Evolutionary conservation across 2,113 vertebrate genomes (phyloP).

Genomic region (Calyptommatus sinebrachiatus): DNA sequence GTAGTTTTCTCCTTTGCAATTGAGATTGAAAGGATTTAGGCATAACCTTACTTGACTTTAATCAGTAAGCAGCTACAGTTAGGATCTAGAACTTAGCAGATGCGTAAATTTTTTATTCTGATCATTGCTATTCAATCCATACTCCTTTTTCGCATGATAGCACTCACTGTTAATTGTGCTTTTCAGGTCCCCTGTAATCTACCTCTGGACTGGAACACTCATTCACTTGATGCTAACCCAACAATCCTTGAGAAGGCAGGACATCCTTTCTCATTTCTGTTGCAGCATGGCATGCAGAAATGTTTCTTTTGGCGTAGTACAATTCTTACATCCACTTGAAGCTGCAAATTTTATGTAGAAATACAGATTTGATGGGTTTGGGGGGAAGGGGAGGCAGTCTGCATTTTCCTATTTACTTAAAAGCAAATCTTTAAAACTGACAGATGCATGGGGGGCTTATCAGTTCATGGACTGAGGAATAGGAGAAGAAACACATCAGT

Average conservation of each 20-base stretch:
- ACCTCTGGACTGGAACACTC: not conserved
- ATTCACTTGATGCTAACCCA: conserved; percentile 30
- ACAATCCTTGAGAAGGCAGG: conserved; percentile 51
- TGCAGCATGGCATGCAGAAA: conserved; percentile 34
- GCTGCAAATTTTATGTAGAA: not conserved
- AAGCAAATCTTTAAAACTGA: not conserved
- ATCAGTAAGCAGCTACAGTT: no score
- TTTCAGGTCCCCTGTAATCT: conserved; percentile 45
- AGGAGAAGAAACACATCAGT: not conserved
- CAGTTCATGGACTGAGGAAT: not conserved
- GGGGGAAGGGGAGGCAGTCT: conserved; percentile 8
- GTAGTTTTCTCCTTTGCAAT: not conserved
- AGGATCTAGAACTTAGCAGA: not conserved
- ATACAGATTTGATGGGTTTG: not conserved
- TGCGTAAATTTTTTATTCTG: no score
- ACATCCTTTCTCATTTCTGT: conserved; percentile 19
- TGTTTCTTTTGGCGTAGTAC: not conserved
- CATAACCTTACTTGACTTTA: no score
- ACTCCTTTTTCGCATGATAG: not conserved
- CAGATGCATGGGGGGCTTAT: not conserved
- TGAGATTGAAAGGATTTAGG: not conserved
- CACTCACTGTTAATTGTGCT: conserved; percentile 7
- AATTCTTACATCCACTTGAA: not conserved
- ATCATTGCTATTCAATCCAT: not conserved
- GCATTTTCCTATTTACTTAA: not conserved